Conservation (phyloP, 2,888 invertebrate genomes). For the Thymelicus acteon region DNA sequence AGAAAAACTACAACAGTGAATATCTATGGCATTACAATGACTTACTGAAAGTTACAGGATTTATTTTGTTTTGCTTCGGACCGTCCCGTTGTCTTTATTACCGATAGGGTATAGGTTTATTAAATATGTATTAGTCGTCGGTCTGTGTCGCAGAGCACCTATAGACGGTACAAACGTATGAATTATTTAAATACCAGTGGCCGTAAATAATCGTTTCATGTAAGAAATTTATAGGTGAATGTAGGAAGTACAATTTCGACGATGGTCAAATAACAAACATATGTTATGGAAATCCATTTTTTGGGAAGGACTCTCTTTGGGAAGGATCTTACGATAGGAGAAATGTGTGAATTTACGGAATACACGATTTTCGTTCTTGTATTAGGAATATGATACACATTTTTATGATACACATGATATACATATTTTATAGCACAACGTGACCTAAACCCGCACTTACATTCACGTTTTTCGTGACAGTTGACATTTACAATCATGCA, state of each 20-base stretch:
- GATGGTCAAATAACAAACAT: constrained; percentile 17
- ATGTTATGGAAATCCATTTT: constrained; percentile 7
- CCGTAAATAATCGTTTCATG: constrained; percentile 54
- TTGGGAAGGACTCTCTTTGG: not conserved
- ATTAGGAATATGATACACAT: no score
- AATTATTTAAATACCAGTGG: constrained; percentile 59
- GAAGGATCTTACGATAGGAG: not conserved
- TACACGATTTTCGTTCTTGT: no score
- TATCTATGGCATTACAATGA: constrained; percentile 16
- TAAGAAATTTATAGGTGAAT: constrained; percentile 44
- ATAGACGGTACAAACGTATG: constrained; percentile 56
- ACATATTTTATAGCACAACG: no score
- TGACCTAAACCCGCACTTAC: no score
- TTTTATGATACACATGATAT: no score
- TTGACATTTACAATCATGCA: no score
- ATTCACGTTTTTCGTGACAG: no score
- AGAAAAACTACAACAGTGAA: constrained; percentile 6
- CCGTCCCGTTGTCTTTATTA: constrained; percentile 60
- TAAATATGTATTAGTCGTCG: constrained; percentile 64
- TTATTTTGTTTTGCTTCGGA: constrained; percentile 59
- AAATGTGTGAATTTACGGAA: not conserved
- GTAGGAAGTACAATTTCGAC: constrained; percentile 10
- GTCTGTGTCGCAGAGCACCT: constrained; percentile 50
- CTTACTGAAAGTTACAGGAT: constrained; percentile 23
- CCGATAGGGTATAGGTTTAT: constrained; percentile 55